Conservation (phyloP, 2,797 vertebrate genomes). For the Arnoldichthys spilopterus region DNA sequence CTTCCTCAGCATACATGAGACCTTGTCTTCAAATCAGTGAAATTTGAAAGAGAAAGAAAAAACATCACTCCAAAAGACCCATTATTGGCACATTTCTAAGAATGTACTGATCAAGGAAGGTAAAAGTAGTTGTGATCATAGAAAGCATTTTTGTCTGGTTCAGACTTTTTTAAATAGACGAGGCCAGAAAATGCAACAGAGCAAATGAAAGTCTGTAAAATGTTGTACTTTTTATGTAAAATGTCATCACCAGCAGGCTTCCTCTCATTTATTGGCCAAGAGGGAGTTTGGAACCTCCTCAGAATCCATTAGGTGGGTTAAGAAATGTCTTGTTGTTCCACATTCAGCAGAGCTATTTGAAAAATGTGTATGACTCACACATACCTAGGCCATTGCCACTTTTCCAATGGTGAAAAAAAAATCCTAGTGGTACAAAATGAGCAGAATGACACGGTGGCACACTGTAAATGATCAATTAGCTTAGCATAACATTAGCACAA, state of each 20-base stretch:
- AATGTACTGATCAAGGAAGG: not conserved
- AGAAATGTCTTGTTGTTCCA: not conserved
- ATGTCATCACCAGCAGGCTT: not conserved
- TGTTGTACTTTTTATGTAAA: not conserved
- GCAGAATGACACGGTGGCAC: not conserved
- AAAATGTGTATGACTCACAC: not conserved
- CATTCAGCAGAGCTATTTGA: not conserved
- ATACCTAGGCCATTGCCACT: not conserved
- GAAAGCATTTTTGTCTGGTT: not conserved
- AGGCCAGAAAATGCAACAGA: not conserved
- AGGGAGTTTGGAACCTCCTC: not conserved
- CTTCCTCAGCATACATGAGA: not conserved
- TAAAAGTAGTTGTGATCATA: not conserved
- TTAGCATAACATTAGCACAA: not conserved
- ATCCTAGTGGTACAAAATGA: not conserved
- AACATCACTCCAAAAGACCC: not conserved
- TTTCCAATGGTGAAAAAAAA: not conserved
- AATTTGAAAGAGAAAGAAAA: not conserved
- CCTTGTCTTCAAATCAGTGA: not conserved
- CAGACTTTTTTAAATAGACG: not conserved
- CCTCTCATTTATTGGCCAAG: not conserved
- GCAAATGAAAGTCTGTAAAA: not conserved
- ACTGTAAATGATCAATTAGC: slow-evolving; percentile 2
- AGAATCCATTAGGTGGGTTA: slow-evolving; percentile 16
- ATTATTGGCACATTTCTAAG: not conserved